Evolutionary conservation across 2,888 invertebrate genomes (phyloP), one percentile per base, ranked within the genome.

Genomic region (Esperia sulphurella): DNA sequence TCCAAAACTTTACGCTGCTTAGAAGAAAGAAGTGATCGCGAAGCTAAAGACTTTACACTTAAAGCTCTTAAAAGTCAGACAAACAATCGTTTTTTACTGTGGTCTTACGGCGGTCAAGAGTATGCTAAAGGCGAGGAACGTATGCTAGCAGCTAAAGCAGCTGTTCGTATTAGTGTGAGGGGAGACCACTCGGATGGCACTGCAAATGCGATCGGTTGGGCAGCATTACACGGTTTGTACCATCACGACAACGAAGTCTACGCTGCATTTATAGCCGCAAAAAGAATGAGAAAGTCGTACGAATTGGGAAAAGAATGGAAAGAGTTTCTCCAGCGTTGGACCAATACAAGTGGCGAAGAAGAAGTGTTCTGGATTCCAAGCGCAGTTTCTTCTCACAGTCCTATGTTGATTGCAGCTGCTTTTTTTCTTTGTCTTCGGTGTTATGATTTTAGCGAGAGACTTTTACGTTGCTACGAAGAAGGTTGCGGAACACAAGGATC

Each of bases 391-490:
- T 50, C 59, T 14, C 50, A 63, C 13, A 78, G 85, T 54, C 87
- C 89, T 12, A 57, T 89, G 8, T 48, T 88, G 37, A 68, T 85
- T 30, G 72, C 87, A n/a, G 77, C 88, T 42, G 82, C 88, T 4
- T 86, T 89, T 54, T 88, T 89, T 56, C 68, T 89, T 30, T 87
- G 87, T 53, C 68, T 89, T 33, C 69, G 84, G 41, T 85, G 86
- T 52, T 88, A 68, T 54, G 71, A 67, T 46, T 80, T 89, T 52
- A 61, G 71, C 33, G 83, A 83, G 46, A 64, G 53, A 40, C 57
- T 88, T 39, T 55, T 87, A 37, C 56, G 66, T 30, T 89, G 88
- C 55, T 68, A 68, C 12, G 78, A 83, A 50, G 53, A 59, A 1
- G 75, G 74, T 1, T 88, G 89, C 50, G 65, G 61, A 1, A 66